Percentiles rank a stretch among this genome's conserved stretches.
These are phyloP conservation scores for Numida meleagris DNA, from an alignment of 2,113 vertebrate genomes.

Conservation along the genomic window DNA sequence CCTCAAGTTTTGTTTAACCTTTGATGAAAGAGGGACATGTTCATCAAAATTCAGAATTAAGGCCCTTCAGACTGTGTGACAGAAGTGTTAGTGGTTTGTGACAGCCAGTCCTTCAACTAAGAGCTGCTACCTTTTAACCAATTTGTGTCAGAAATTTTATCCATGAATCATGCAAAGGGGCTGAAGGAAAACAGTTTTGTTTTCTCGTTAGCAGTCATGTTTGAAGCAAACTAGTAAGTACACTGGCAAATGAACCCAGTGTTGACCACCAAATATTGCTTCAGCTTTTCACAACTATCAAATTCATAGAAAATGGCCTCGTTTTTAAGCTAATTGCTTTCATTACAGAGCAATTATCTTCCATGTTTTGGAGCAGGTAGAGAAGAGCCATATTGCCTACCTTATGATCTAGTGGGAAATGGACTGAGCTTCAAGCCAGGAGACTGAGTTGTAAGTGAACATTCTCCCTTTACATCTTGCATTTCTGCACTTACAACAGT, in stretches of 20 bases:
- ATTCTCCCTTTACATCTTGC: background rate
- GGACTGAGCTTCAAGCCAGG: background rate
- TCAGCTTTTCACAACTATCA: background rate
- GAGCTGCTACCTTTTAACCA: background rate
- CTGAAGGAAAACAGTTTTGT: background rate
- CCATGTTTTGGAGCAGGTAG: constrained; percentile 1
- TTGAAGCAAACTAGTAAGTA: background rate
- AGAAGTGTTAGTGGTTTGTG: background rate
- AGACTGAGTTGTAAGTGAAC: background rate
- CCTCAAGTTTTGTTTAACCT: background rate
- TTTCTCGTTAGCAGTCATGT: background rate
- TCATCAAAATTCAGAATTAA: background rate
- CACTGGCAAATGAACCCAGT: background rate
- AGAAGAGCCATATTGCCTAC: background rate
- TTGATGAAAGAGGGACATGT: background rate
- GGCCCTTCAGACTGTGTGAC: background rate
- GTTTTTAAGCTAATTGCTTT: constrained; percentile 17
- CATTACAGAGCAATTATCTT: background rate
- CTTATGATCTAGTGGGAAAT: background rate
- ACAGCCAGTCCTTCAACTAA: background rate
- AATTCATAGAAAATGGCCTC: background rate
- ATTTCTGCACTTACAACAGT: background rate
- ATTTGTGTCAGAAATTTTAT: background rate
- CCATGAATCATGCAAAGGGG: background rate
- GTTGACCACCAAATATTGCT: background rate